These are phyloP conservation scores for Acipenser ruthenus DNA, from an alignment of 2,797 vertebrate species.

Conservation along the genomic window DNA sequence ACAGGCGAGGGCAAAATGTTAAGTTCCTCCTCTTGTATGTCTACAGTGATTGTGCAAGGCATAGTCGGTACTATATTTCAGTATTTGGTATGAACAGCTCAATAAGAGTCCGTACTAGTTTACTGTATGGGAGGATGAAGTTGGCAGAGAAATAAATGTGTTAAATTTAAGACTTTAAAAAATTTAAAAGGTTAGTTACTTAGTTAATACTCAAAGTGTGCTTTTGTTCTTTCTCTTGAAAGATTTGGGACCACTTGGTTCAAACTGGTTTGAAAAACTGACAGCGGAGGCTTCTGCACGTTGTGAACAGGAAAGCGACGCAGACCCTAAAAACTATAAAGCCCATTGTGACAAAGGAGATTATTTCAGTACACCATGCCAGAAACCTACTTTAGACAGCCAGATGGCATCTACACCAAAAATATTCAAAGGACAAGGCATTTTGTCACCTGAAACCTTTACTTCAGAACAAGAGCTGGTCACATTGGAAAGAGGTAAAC, in stretches of 20 bases:
- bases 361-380: slow-evolving; percentile 63
- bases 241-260: slow-evolving; percentile 80
- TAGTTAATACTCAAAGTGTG: background rate
- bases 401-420: slow-evolving; percentile 78
- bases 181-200: no score
- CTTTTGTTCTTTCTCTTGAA: slow-evolving; percentile 19
- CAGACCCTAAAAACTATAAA: slow-evolving; percentile 42
- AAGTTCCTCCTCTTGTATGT: no score
- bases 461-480: slow-evolving; percentile 50
- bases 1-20: no score
- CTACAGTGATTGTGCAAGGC: no score
- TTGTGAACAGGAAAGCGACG: slow-evolving; percentile 35
- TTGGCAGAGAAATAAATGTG: no score
- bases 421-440: slow-evolving; percentile 60
- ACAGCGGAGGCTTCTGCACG: slow-evolving; percentile 49
- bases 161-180: no score
- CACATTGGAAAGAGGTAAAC: slow-evolving; percentile 51
- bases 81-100: no score
- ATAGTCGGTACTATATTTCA: no score
- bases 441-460: slow-evolving; percentile 37
- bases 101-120: no score
- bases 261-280: slow-evolving; percentile 87
- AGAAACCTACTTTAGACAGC: slow-evolving; percentile 49
- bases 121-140: no score
- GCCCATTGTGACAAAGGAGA: slow-evolving; percentile 40